Evolutionary conservation across 2,888 invertebrate species (phyloP).

Genomic region (Eupithecia dodoneata): DNA sequence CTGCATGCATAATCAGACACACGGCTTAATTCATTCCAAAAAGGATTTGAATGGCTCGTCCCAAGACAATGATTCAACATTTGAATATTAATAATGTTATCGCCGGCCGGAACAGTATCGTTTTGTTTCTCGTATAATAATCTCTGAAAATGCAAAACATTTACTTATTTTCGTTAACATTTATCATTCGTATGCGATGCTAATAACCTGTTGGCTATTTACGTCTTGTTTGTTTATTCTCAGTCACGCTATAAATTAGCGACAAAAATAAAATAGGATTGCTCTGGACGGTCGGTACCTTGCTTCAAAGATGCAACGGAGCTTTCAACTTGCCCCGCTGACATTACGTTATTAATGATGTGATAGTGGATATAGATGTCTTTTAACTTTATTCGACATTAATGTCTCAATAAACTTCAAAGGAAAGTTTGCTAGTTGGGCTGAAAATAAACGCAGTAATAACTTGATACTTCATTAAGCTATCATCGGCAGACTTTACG

Average conservation of each 20-base stretch:
- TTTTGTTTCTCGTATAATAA: slow-evolving; percentile 19
- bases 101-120: slow-evolving; percentile 15
- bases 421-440: slow-evolving; percentile 12
- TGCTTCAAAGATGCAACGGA: slow-evolving; percentile 40
- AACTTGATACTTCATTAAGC: slow-evolving; percentile 10
- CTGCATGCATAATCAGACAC: slow-evolving; percentile 33
- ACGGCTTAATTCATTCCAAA: slow-evolving; percentile 34
- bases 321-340: slow-evolving; percentile 39
- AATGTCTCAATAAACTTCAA: slow-evolving; percentile 29
- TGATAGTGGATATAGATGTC: slow-evolving; percentile 32
- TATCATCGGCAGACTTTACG: neutral
- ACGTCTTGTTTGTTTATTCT: slow-evolving; percentile 50
- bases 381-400: slow-evolving; percentile 31
- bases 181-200: slow-evolving; percentile 46
- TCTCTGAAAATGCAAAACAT: slow-evolving; percentile 16
- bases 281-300: slow-evolving; percentile 59
- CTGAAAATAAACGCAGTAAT: slow-evolving; percentile 1
- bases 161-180: slow-evolving; percentile 22
- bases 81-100: slow-evolving; percentile 35
- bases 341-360: slow-evolving; percentile 37
- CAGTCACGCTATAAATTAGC: slow-evolving; percentile 68
- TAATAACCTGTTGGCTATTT: slow-evolving; percentile 52
- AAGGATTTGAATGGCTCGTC: slow-evolving; percentile 32
- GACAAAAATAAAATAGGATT: slow-evolving; percentile 71
- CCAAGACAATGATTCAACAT: slow-evolving; percentile 34